phyloP scores from a whole-genome alignment of 2,797 vertebrate species.

The Poeciliopsis turneri region DNA sequence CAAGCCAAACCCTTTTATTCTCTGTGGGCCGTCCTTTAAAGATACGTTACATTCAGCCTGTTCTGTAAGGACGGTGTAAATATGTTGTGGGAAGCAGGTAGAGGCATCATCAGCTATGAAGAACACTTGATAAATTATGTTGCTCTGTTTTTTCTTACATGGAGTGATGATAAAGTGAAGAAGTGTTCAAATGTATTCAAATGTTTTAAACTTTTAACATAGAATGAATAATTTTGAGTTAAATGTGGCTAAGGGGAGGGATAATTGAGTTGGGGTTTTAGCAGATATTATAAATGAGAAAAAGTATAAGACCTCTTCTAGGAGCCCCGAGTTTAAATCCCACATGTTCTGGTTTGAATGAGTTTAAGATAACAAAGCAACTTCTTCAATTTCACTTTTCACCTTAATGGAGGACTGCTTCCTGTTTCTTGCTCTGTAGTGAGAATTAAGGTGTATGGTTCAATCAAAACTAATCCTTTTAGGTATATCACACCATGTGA shows the following conservation, averaged over 20 bases:
- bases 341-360: not conserved
- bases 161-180: not conserved
- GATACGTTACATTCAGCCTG: constrained; percentile 43
- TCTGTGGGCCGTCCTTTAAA: constrained; percentile 26
- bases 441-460: not conserved
- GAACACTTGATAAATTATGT: not conserved
- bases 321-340: not conserved
- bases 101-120: not conserved
- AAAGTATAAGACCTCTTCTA: not conserved
- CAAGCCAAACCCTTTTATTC: constrained; percentile 37
- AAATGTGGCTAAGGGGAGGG: not conserved
- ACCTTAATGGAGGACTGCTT: not conserved
- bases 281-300: not conserved
- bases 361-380: not conserved
- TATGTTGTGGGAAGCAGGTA: too few species aligned
- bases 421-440: not conserved
- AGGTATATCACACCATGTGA: not conserved
- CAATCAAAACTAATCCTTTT: too few species aligned
- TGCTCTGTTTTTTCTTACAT: not conserved
- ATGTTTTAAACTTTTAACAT: not conserved
- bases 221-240: not conserved
- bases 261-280: not conserved
- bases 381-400: not conserved
- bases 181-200: not conserved
- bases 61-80: constrained; percentile 22